Conservation (phyloP, 2,113 vertebrate genomes). For the Protomyctophum bolini region DNA sequence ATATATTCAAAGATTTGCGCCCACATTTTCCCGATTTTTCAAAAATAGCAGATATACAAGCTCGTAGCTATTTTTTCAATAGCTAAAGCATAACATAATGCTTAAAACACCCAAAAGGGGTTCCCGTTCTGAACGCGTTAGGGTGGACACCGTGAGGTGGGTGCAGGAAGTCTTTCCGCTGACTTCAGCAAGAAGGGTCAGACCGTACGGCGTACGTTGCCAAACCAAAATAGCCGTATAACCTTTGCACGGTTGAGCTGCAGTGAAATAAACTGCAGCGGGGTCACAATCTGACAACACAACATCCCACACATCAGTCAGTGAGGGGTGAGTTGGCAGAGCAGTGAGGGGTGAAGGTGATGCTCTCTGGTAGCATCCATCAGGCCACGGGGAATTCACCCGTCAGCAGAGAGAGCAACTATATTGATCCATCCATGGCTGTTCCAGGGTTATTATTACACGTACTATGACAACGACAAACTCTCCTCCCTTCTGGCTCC, state of each 20-base stretch:
- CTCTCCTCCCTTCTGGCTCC: no score
- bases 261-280: background rate
- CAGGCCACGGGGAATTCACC: background rate
- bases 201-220: no score
- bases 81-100: no score
- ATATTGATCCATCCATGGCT: no score
- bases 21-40: no score
- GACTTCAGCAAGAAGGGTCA: slow-evolving; percentile 11
- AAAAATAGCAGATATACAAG: no score
- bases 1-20: no score
- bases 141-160: background rate
- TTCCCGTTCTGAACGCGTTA: no score
- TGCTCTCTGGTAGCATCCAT: background rate
- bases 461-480: no score
- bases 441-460: no score
- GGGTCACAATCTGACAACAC: slow-evolving; percentile 1
- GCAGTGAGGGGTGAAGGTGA: slow-evolving; percentile 34
- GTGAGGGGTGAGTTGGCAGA: background rate
- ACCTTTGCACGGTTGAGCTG: background rate
- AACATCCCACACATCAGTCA: background rate
- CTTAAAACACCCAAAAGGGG: no score
- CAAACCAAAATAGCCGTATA: slow-evolving; percentile 23
- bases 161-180: slow-evolving; percentile 36
- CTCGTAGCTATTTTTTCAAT: no score
- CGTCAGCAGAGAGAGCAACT: background rate